Evolutionary conservation across 1,140 invertebrate species (phyloP), one percentile per base, ranked within the genome.

Genomic region (Glossosoma conforme): DNA sequence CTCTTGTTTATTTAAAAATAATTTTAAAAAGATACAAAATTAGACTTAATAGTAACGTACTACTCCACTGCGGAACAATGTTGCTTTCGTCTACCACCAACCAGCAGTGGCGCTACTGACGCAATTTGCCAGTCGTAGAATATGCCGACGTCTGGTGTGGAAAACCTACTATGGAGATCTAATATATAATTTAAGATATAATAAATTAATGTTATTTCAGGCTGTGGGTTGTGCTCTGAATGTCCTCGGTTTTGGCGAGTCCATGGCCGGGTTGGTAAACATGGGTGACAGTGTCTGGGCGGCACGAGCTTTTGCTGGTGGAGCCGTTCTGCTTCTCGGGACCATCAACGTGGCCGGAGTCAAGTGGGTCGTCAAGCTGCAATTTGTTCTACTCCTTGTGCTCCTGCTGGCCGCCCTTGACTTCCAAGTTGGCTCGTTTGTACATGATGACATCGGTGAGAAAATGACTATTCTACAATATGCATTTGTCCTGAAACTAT

Each of bases 201-300:
- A 30, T 28, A 35, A 19, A 3, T 40, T 22, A 58, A 52, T 54
- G 59, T 58, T 43, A 62, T 70, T 74, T 55, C 63, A 95, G 90
- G 91, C 93, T 52, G 93, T 97, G 1, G 91, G 92, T 54, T 96
- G 93, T 76, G 92, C 93, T 8, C 73, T 98, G 30, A 95, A 96
- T 75, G 91, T 96, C 9, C 82, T 89, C 67, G 94, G 94, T 61
- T 97, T 98, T 76, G 94, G 93, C 40, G 94, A 97, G 75, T 93
- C 92, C 1, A 89, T 98, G 79, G 88, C 91, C 13, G 84, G 82
- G 40, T 69, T 97, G 10, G 78, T 94, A 13, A 81, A 81, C n/a
- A 64, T 86, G 2, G 77, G 84, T 21, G 80, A 81, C 53, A 81
- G 81, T 46, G 75, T 74, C 43, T 89, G 85, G 85, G 81, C 85